Conservation (phyloP, 2,888 invertebrate species). For the Plebejus melissa region DNA sequence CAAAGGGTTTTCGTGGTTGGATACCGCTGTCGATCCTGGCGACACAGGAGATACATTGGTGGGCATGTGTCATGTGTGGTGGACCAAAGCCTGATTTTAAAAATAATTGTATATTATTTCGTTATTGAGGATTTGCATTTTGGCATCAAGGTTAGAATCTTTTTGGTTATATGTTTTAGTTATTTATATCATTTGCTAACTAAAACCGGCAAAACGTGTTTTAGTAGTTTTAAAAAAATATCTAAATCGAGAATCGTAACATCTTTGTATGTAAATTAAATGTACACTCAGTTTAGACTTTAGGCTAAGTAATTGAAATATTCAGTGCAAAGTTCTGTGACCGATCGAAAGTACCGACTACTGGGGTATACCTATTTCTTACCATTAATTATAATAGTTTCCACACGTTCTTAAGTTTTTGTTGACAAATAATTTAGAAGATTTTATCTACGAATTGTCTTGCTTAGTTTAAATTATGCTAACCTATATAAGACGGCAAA, state of each 20-base stretch:
- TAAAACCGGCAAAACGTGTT: neutral
- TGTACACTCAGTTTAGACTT: constrained; percentile 9
- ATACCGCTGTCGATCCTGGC: no score
- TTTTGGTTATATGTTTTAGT: neutral
- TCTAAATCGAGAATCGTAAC: neutral
- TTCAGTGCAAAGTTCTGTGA: constrained; percentile 20
- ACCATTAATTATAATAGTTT: neutral
- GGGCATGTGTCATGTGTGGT: no score
- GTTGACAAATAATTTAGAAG: neutral
- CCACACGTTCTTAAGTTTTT: neutral
- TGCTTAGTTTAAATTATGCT: neutral
- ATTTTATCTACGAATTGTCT: neutral
- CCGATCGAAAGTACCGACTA: neutral
- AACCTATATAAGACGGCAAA: neutral
- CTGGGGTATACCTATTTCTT: neutral
- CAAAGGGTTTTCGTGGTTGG: no score
- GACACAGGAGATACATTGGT: no score
- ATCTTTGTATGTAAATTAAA: constrained; percentile 15
- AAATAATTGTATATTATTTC: neutral
- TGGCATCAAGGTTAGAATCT: neutral
- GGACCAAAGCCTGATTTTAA: no score
- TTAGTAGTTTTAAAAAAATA: neutral
- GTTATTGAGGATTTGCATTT: neutral
- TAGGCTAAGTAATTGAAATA: constrained; percentile 7
- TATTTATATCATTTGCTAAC: neutral